Evolutionary conservation across 2,113 vertebrate genomes (phyloP).

Genomic region (Ictalurus punctatus): DNA sequence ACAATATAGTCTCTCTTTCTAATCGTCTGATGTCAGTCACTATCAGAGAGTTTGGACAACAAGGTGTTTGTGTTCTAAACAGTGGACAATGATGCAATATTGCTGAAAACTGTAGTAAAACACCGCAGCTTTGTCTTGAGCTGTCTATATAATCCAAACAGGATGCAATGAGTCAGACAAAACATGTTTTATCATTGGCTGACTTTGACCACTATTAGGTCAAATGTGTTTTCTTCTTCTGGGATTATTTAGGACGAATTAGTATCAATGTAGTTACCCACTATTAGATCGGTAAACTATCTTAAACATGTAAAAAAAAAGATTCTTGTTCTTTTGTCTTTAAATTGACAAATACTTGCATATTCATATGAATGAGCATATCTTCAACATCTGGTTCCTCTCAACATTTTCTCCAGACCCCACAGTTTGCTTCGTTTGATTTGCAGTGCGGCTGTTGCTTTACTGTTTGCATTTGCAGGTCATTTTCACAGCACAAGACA

Average conservation of each 20-base stretch:
- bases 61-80: not conserved
- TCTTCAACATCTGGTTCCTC: not conserved
- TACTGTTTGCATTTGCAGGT: conserved; percentile 16
- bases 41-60: not conserved
- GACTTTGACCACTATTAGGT: not conserved
- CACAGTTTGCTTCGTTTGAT: not conserved
- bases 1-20: not conserved
- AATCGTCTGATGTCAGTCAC: not conserved
- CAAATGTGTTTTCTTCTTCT: not conserved
- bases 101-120: not conserved
- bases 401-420: not conserved
- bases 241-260: not conserved
- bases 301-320: conserved; percentile 7
- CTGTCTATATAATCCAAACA: not conserved
- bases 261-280: not conserved
- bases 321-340: not conserved
- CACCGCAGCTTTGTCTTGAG: not conserved
- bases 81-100: conserved; percentile 23
- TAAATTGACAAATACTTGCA: not conserved
- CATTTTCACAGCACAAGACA: not conserved
- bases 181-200: not conserved
- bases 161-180: not conserved
- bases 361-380: not conserved
- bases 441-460: not conserved
- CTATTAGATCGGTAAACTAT: not conserved